A percentile compares a stretch with the other conserved stretches of the same genome.
Evolutionary conservation across 2,113 vertebrate species (phyloP).

Genomic region (rabbit (Oryctolagus cuniculus)): DNA sequence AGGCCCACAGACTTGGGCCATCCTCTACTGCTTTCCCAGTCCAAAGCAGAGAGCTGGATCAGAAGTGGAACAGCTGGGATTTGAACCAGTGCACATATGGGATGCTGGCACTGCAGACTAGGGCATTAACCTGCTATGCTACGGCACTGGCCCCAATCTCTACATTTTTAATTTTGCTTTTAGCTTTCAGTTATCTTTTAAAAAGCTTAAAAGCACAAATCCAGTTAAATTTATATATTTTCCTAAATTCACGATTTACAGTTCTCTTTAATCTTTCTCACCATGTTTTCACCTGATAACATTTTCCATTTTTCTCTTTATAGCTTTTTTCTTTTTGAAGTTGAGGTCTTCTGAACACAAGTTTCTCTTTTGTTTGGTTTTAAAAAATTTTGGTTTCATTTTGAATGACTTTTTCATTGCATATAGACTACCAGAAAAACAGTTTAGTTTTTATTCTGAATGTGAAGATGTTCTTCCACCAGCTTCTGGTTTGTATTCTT

Average conservation of each 20-base stretch:
- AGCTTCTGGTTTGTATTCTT: background rate
- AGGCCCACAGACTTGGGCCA: too few species aligned
- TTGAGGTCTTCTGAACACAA: background rate
- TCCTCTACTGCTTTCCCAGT: too few species aligned
- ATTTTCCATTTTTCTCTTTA: background rate
- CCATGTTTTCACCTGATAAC: background rate
- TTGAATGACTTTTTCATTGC: background rate
- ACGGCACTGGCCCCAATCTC: background rate
- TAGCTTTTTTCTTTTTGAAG: background rate
- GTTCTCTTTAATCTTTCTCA: background rate
- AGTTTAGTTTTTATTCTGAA: background rate
- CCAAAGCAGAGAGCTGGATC: too few species aligned
- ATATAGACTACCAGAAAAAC: background rate
- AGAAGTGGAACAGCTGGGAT: too few species aligned
- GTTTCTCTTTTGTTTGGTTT: background rate
- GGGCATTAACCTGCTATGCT: too few species aligned
- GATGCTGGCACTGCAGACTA: too few species aligned
- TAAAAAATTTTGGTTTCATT: background rate
- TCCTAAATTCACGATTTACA: background rate
- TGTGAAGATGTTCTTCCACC: background rate
- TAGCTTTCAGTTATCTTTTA: background rate
- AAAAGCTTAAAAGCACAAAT: background rate
- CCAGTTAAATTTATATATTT: background rate
- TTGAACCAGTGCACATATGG: too few species aligned
- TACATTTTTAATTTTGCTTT: background rate